Base-by-base conservation (phyloP, 2,113 vertebrate genomes). In the Desmodus rotundus region DNA sequence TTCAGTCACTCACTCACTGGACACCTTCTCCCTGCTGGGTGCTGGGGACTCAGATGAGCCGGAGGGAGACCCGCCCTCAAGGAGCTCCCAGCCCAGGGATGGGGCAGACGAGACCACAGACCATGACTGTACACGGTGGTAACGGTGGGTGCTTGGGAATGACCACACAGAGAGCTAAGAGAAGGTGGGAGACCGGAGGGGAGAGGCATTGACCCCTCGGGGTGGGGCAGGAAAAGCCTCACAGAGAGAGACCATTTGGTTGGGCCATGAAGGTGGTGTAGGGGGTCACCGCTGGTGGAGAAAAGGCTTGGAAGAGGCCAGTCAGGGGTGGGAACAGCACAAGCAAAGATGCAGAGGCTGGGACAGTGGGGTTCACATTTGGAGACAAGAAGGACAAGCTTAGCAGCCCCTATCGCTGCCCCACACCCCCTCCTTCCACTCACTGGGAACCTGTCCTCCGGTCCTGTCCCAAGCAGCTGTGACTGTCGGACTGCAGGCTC, bases 11-110 rank as follows among this genome's bases (percentile, higher is more conserved):
- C 74, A 6, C 14, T 95, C 86, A 24, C 52, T 54, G 33, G 52
- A 58, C 56, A 86, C 22, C 24, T 52, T 45, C 70, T 73, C 38
- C 36, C 90, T 91, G 74, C 65, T n/a, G 47, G 41, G 33, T 50
- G 22, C 41, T 43, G 63, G 11, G 33, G 58, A 65, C 38, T 33
- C 8, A 14, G 43, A 31, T 20, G 54, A 61, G 11, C 28, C 50
- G 11, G 61, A n/a, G 2, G 8, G 80, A 68, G 80, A 68, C 22
- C 20, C 1, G 0, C 7, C 65, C 70, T 41, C 3, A 9, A 0
- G 0, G 70, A 41, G 50, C 28, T 68, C 17, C 13, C 2, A 6
- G 61, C 22, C 38, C 52, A 47, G 26, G 11, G n/a, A 45, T 41
- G 36, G 17, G 80, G 41, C 31, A 89, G 61, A 33, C 13, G 19